Base-by-base conservation (phyloP, 2,888 invertebrate species). In the Podotricha telesiphe region DNA sequence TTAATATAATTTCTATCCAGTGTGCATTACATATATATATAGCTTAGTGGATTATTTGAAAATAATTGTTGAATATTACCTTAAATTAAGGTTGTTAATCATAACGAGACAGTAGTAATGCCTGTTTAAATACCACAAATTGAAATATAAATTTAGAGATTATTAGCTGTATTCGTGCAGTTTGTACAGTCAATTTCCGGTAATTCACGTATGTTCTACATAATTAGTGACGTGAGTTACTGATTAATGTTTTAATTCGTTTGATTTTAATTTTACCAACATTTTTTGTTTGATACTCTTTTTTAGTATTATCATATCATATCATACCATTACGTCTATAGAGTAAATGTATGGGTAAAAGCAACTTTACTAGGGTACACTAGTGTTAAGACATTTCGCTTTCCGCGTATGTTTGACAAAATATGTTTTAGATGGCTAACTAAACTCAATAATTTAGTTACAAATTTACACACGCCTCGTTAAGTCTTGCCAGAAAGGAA, bases 61-160 rank as follows among this genome's bases (percentile, higher is more conserved):
- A 37, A 48, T 50, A 50, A 62, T 50, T 48, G 37, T 62, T 28
- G 48, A 19, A 62, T 62, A 48, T 37, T 48, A 47, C 34, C 42
- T 62, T 53, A 65, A 64, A 67, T 61, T 64, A 65, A 65, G 7
- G 42, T 45, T 64, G 40, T 70, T 55, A 65, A 67, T 67, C 65
- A 70, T 34, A 59, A 59, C 50, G 63, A 70, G 53, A 40, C 51
- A 55, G 64, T 42, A 47, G 48, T 68, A 66, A 64, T 55, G 42
- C 69, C 48, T 63, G 68, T 71, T 69, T 69, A 48, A 65, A 66
- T 68, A 66, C 63, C 63, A 50, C 71, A 63, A 68, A 66, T 47
- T 66, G 66, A 71, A 71, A 69, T 71, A 64, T 69, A 68, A 66
- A 62, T 71, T 68, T 69, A 53, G 55, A 42, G 34, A 66, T 63